Conservation (phyloP, 1,140 invertebrate species). For the Aleiodes sp. region DNA sequence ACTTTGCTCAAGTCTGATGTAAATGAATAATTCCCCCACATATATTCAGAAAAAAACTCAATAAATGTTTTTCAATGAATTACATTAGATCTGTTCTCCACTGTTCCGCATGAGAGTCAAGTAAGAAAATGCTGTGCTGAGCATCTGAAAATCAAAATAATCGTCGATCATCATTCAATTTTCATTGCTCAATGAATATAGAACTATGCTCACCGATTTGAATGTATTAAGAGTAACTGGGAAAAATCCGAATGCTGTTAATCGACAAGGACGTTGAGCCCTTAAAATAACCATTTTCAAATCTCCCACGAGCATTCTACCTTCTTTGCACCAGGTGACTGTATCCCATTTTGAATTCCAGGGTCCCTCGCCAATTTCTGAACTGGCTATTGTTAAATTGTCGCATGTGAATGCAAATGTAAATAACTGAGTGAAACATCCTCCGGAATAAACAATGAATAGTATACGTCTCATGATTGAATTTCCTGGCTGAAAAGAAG, state of each 20-base stretch:
- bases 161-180: neutral
- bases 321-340: neutral
- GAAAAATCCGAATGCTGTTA: conserved; percentile 27
- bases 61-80: no score
- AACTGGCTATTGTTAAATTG: conserved; percentile 12
- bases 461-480: neutral
- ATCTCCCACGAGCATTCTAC: neutral
- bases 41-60: no score
- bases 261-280: conserved; percentile 1
- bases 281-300: conserved; percentile 21
- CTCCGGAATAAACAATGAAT: neutral
- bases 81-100: neutral
- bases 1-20: no score
- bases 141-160: neutral
- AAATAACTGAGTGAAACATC: conserved; percentile 18
- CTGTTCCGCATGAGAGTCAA: neutral
- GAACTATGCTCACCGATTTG: neutral
- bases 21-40: no score
- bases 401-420: conserved; percentile 21
- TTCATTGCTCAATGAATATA: neutral
- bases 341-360: conserved; percentile 28
- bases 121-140: neutral
- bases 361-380: neutral
- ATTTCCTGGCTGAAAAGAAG: neutral
- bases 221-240: conserved; percentile 26